A percentile compares a stretch with the other conserved stretches of the same genome.
Evolutionary conservation across 2,888 invertebrate genomes (phyloP).

Genomic region (Drosophila hamatofila): DNA sequence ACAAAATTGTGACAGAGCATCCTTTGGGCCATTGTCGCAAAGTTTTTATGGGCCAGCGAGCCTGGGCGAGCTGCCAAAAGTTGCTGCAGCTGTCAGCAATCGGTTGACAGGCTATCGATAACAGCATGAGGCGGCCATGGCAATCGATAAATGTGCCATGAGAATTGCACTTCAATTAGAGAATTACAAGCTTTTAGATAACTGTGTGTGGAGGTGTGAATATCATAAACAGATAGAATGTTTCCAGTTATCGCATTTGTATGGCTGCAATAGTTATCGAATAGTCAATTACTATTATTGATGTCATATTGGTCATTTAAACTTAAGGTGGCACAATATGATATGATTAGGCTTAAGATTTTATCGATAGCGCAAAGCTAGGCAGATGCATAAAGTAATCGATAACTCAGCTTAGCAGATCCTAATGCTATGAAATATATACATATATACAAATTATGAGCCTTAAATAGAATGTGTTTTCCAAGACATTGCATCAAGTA

Average conservation of each 20-base stretch:
- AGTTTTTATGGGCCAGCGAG: slow-evolving; percentile 24
- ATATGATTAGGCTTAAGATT: not conserved
- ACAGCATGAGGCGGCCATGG: not conserved
- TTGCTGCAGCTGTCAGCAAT: slow-evolving; percentile 27
- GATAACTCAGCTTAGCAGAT: not conserved
- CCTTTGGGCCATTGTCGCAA: slow-evolving; percentile 65
- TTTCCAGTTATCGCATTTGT: not conserved
- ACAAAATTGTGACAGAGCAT: slow-evolving; percentile 71
- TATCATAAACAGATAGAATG: not conserved
- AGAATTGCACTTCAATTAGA: not conserved
- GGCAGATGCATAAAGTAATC: not conserved
- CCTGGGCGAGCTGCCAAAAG: slow-evolving; percentile 11
- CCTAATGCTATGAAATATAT: not conserved
- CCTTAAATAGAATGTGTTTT: not conserved
- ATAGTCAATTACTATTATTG: not conserved
- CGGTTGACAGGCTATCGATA: slow-evolving; percentile 33
- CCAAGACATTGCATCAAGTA: not conserved
- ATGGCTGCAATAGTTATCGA: not conserved
- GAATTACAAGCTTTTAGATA: not conserved
- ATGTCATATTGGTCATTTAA: too few species aligned
- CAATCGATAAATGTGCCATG: slow-evolving; percentile 6
- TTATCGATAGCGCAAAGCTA: not conserved
- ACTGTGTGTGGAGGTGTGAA: too few species aligned
- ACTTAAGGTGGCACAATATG: not conserved
- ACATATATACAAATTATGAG: not conserved